phyloP scores from a whole-genome alignment of 2,113 vertebrate species.

The Delphinapterus leucas region DNA sequence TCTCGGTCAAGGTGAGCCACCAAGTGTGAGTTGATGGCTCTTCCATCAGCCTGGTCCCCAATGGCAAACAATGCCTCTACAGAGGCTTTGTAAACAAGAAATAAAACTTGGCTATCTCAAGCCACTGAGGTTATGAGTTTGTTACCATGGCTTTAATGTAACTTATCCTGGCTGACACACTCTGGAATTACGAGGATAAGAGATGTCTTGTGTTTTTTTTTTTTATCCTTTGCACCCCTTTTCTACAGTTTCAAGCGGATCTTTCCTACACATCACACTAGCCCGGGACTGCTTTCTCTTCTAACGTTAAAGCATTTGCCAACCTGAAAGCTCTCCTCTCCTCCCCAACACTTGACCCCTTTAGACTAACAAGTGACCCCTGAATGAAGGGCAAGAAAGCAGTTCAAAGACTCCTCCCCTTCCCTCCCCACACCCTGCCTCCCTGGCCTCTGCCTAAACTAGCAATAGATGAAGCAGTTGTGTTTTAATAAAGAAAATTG shows the following conservation, averaged over 20 bases:
- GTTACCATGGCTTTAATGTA: neutral
- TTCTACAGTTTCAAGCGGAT: neutral
- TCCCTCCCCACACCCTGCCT: neutral
- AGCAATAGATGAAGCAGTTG: slow-evolving; percentile 77
- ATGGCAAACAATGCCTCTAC: neutral
- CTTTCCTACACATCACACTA: neutral
- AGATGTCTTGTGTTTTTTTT: neutral
- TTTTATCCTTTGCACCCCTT: neutral
- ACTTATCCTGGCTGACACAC: neutral
- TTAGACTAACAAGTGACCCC: slow-evolving; percentile 41
- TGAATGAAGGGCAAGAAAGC: neutral
- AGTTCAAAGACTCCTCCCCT: neutral
- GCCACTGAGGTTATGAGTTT: neutral
- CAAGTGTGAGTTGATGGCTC: neutral
- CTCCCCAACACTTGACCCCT: neutral
- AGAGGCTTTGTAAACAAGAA: neutral
- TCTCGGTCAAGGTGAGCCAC: neutral
- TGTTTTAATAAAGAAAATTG: slow-evolving; percentile 84
- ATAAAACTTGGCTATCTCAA: neutral
- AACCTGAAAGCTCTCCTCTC: neutral
- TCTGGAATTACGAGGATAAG: neutral
- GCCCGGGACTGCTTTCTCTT: neutral
- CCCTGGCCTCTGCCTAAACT: slow-evolving; percentile 3
- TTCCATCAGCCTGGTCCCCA: neutral
- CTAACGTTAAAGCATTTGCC: neutral